Percentiles rank a stretch among this genome's conserved stretches.
These are phyloP conservation scores for Cryptoleucopteryx plumbea DNA, from an alignment of 2,113 vertebrate genomes.

Conservation along the genomic window DNA sequence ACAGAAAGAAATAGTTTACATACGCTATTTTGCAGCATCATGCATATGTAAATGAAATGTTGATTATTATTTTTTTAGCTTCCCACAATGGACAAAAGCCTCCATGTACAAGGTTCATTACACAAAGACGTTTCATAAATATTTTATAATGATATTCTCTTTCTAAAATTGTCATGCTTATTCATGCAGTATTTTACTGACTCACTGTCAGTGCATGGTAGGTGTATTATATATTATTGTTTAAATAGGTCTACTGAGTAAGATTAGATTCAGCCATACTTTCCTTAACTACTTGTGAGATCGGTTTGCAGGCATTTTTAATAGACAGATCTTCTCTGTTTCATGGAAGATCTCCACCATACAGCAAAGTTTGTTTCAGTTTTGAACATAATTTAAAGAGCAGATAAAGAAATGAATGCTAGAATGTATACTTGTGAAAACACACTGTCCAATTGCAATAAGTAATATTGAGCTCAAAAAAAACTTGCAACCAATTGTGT, in stretches of 20 bases:
- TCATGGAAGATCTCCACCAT: conserved; percentile 38
- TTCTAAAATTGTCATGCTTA: conserved; percentile 64
- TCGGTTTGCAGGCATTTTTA: conserved; percentile 27
- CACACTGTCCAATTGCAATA: conserved; percentile 22
- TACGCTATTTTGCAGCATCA: conserved; percentile 79
- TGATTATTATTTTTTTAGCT: conserved; percentile 86
- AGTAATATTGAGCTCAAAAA: neutral
- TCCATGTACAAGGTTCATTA: conserved; percentile 92
- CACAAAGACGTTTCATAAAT: conserved; percentile 87
- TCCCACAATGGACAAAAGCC: conserved; percentile 79
- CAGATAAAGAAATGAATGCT: conserved; percentile 38
- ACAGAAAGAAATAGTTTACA: conserved; percentile 73
- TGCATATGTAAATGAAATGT: conserved; percentile 92
- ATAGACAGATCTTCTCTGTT: conserved; percentile 36
- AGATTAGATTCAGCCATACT: conserved; percentile 63
- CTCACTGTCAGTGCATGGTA: conserved; percentile 84
- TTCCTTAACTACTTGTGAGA: conserved; percentile 47
- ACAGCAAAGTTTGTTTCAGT: neutral
- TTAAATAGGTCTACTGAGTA: conserved; percentile 58
- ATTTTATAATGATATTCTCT: conserved; percentile 97
- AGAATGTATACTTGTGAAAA: conserved; percentile 39
- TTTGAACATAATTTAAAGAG: conserved; percentile 30
- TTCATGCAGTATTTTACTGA: conserved; percentile 74
- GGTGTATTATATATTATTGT: conserved; percentile 48
- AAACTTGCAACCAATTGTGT: neutral